Evolutionary conservation across 1,140 invertebrate species (phyloP).

Genomic region (Hyposmocoma kahamanoa): DNA sequence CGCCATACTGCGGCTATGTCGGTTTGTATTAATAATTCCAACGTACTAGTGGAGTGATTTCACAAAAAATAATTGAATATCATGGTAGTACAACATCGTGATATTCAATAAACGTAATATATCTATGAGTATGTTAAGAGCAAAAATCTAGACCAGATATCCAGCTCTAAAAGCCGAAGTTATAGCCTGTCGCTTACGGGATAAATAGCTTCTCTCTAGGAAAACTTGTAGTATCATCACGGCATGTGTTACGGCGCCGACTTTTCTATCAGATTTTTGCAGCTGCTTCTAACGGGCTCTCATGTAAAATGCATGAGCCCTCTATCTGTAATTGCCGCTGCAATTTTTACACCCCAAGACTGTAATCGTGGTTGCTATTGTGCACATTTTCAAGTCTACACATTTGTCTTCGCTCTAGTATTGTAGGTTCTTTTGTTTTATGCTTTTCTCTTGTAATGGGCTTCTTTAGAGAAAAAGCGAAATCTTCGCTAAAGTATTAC

Average conservation of each 20-base stretch:
- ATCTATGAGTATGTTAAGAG: too few relatives aligned
- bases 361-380: not conserved
- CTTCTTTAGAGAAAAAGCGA: not conserved
- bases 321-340: not conserved
- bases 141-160: too few relatives aligned
- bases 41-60: too few relatives aligned
- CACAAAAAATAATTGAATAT: too few relatives aligned
- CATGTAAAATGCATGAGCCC: not conserved
- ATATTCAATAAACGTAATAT: too few relatives aligned
- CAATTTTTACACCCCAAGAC: not conserved
- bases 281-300: conserved; percentile 10
- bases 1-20: too few relatives aligned
- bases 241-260: conserved; percentile 19
- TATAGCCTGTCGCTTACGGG: conserved; percentile 24
- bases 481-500: not conserved
- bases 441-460: not conserved
- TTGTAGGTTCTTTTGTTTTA: too few relatives aligned
- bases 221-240: conserved; percentile 46
- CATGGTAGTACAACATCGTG: too few relatives aligned
- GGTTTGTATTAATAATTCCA: too few relatives aligned
- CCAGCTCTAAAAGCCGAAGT: conserved; percentile 5
- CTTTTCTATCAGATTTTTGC: conserved; percentile 34
- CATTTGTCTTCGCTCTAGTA: not conserved
- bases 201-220: conserved; percentile 39
- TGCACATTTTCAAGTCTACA: not conserved